These are phyloP conservation scores for Alligator sinensis DNA, from an alignment of 2,113 vertebrate genomes.

Conservation along the genomic window DNA sequence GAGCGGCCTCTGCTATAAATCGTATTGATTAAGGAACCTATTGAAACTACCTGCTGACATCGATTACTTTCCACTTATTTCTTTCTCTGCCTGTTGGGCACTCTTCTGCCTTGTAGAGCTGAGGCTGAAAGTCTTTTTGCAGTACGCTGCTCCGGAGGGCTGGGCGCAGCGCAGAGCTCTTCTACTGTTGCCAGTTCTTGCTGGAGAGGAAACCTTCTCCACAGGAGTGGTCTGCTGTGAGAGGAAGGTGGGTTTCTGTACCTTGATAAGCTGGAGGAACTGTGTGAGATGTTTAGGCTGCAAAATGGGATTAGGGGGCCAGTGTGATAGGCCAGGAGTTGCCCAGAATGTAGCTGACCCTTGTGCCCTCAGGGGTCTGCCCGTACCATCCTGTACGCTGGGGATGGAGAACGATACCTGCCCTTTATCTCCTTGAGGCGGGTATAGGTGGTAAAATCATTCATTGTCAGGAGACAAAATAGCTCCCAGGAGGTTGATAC, in stretches of 20 bases:
- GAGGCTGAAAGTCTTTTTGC: not conserved
- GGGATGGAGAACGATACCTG: not conserved
- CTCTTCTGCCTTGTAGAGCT: not conserved
- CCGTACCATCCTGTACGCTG: not conserved
- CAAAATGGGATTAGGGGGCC: not conserved
- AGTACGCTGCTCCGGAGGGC: not conserved
- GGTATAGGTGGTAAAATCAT: not conserved
- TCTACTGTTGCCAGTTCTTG: not conserved
- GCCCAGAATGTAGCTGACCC: not conserved
- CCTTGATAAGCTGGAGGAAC: not conserved
- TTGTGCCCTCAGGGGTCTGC: not conserved
- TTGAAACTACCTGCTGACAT: conserved; percentile 49
- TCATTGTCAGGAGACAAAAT: not conserved
- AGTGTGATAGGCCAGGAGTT: not conserved
- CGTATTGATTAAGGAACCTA: conserved; percentile 57
- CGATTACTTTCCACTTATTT: conserved; percentile 36
- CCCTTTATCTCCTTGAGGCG: not conserved
- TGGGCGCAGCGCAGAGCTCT: not conserved
- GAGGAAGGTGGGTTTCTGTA: not conserved
- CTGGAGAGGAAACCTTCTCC: not conserved
- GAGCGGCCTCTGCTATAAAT: conserved; percentile 29
- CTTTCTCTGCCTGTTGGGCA: conserved; percentile 33
- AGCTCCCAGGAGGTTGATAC: not conserved
- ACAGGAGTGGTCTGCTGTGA: not conserved
- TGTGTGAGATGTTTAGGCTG: not conserved